Percentiles rank a stretch among this genome's conserved stretches.
Conservation (phyloP, 2,113 vertebrate species). For the Gila orcuttii region DNA sequence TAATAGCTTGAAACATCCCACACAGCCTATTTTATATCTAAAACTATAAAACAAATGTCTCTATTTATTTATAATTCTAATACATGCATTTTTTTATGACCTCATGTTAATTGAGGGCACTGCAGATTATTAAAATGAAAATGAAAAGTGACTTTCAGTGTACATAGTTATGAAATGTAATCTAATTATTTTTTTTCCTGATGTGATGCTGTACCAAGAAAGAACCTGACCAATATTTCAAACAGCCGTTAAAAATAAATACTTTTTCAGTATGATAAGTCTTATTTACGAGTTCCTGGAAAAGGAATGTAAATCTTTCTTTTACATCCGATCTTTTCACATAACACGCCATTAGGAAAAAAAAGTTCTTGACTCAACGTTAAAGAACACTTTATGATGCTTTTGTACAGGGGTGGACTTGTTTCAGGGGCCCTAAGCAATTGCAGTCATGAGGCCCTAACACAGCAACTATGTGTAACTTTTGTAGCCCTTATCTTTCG, state of each 20-base stretch:
- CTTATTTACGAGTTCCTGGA: neutral
- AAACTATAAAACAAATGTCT: neutral
- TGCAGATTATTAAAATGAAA: neutral
- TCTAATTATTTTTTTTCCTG: too few species aligned
- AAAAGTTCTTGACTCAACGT: too few species aligned
- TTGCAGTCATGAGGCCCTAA: too few species aligned
- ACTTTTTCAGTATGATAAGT: neutral
- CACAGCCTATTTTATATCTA: neutral
- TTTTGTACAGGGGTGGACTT: too few species aligned
- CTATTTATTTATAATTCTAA: constrained; percentile 3
- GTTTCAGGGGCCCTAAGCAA: too few species aligned
- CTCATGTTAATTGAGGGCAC: neutral
- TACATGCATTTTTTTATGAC: neutral
- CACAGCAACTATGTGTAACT: too few species aligned
- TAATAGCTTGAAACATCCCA: neutral
- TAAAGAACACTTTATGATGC: too few species aligned
- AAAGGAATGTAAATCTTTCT: neutral
- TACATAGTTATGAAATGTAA: neutral
- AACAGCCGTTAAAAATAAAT: neutral
- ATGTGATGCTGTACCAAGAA: neutral
- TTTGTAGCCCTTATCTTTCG: too few species aligned
- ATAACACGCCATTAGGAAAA: too few species aligned
- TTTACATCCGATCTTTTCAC: neutral
- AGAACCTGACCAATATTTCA: neutral
- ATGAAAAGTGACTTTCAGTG: neutral